Conservation (phyloP, 2,888 invertebrate genomes). For the Eugnorisma glareosa region DNA sequence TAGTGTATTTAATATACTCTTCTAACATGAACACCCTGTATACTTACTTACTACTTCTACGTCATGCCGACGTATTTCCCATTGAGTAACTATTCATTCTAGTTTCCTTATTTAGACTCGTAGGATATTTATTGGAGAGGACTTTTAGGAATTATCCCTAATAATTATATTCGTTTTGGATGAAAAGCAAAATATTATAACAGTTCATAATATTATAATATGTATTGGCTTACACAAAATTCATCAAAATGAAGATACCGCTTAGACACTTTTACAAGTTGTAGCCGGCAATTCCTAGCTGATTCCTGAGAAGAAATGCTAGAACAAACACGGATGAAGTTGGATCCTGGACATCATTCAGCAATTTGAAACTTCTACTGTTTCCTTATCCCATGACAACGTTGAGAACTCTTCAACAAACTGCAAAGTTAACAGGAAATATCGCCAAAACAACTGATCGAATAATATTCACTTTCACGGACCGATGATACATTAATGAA, state of each 20-base stretch:
- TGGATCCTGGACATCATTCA: neutral
- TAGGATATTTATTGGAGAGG: neutral
- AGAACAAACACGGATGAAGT: neutral
- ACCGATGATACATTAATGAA: neutral
- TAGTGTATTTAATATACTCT: too few relatives aligned
- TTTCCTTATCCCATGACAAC: neutral
- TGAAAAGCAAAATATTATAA: neutral
- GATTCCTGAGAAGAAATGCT: neutral
- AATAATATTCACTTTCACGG: neutral
- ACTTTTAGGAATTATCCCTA: neutral
- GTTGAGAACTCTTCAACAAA: constrained; percentile 8
- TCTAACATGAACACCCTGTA: neutral
- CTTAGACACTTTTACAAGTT: too few relatives aligned
- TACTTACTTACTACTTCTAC: neutral
- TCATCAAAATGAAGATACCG: neutral
- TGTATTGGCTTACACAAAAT: neutral
- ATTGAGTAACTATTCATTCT: neutral
- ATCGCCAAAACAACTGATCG: neutral
- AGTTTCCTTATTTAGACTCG: constrained; percentile 12
- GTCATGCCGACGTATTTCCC: constrained; percentile 21
- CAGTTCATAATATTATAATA: too few relatives aligned
- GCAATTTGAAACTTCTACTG: too few relatives aligned
- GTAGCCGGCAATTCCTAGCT: too few relatives aligned
- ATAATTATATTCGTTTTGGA: neutral
- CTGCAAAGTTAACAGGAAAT: constrained; percentile 1